Conservation (phyloP, 2,888 invertebrate genomes). For the Eristalis intricaria region DNA sequence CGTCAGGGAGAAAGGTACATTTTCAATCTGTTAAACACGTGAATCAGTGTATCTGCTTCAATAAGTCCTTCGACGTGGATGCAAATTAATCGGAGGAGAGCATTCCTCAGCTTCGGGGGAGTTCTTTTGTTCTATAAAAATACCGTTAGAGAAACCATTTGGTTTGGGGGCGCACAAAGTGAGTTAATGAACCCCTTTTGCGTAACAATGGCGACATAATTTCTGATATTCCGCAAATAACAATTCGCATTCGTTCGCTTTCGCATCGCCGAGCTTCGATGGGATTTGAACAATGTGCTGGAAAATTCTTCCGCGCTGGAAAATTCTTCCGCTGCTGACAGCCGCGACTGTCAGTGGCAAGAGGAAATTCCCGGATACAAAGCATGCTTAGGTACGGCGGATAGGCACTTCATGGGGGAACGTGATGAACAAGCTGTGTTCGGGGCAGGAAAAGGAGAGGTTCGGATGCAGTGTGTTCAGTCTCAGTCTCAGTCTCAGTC, state of each 20-base stretch:
- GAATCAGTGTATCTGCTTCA: constrained; percentile 49
- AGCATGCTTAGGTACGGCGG: too few relatives aligned
- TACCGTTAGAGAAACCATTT: background rate
- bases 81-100: constrained; percentile 45
- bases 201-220: background rate
- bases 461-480: too few relatives aligned
- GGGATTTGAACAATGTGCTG: background rate
- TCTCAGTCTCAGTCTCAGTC: too few relatives aligned
- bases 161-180: background rate
- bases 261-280: background rate
- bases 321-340: background rate
- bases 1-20: constrained; percentile 5
- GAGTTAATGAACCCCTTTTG: constrained; percentile 1
- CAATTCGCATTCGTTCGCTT: background rate
- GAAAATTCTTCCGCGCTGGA: background rate
- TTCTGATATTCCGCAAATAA: background rate
- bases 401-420: too few relatives aligned
- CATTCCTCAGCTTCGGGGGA: background rate
- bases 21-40: constrained; percentile 40
- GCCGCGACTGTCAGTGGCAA: background rate
- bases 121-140: background rate
- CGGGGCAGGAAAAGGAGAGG: too few relatives aligned
- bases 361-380: background rate
- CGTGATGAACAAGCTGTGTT: too few relatives aligned
- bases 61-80: constrained; percentile 31